Percentiles rank a stretch among this genome's conserved stretches.
phyloP scores from a whole-genome alignment of 2,888 invertebrate genomes.

The Drosophila trichaetosa region DNA sequence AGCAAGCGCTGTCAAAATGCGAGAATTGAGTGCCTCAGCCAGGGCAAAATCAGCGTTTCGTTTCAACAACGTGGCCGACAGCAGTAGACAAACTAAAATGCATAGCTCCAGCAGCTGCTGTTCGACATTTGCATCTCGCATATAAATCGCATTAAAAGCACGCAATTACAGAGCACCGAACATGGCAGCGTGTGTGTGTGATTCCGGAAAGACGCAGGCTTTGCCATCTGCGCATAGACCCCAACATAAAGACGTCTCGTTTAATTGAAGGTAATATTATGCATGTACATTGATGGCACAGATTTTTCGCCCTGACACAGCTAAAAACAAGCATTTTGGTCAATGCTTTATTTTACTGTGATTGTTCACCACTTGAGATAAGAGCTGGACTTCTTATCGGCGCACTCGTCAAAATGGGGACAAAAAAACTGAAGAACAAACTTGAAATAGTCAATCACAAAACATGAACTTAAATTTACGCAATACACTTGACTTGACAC shows the following conservation, averaged over 20 bases:
- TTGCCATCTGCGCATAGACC: constrained; percentile 18
- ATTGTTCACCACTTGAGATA: constrained; percentile 52
- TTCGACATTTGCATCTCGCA: constrained; percentile 73
- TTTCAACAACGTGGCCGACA: neutral
- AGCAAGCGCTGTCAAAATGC: constrained; percentile 78
- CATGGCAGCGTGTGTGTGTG: constrained; percentile 42
- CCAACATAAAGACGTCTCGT: constrained; percentile 17
- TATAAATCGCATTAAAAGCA: constrained; percentile 75
- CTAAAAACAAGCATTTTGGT: constrained; percentile 28
- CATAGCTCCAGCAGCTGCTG: constrained; percentile 26
- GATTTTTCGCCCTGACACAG: constrained; percentile 45
- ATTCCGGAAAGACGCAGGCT: constrained; percentile 18
- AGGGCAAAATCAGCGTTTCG: constrained; percentile 13
- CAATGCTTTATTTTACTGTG: constrained; percentile 22
- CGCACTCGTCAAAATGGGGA: constrained; percentile 6
- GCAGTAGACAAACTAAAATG: constrained; percentile 32
- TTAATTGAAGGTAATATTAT: constrained; percentile 57
- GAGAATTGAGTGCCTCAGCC: constrained; percentile 76
- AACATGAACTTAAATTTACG: constrained; percentile 48
- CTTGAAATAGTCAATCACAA: constrained; percentile 12
- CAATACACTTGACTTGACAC: constrained; percentile 18
- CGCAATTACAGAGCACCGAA: constrained; percentile 56
- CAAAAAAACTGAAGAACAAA: constrained; percentile 4
- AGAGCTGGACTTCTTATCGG: constrained; percentile 45
- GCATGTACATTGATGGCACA: constrained; percentile 31